Base-by-base conservation (phyloP, 2,113 vertebrate species). In the Tricholaema leucomelas region DNA sequence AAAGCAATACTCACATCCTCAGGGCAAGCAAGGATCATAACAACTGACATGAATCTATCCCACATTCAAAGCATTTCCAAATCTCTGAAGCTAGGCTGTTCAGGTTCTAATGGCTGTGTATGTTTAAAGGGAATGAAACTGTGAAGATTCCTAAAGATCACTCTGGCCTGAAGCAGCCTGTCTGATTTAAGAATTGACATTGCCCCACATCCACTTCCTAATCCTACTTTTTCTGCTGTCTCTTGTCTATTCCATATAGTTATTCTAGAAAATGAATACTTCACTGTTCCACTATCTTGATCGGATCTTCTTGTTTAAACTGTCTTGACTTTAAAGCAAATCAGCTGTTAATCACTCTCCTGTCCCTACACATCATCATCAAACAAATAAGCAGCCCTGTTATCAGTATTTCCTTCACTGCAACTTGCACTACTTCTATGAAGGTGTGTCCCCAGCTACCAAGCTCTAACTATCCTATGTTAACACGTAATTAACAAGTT, bases 401-500 rank as follows among this genome's bases (percentile, higher is more conserved):
- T 23, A 60, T 36, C 63, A 44, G 8, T 38, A 44, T 54, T 15
- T 54, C n/a, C 38, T 44, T 54, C 33, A 9, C 11, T 50, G 36
- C 21, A 76, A 38, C 52, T 50, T 55, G 36, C 12, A 40, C 33
- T 67, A 33, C 16, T 64, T 61, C 48, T 54, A 3, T 24, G 35
- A 81, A 87, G n/a, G 40, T 58, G 38, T 55, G 59, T 84, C 55
- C 81, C 44, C 52, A 85, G 40, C 60, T 54, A 85, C 33, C 61
- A 75, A 77, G 38, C 6, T 72, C 58, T 35, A 85, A 35, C 66
- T 81, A 40, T 31, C 46, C 25, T 42, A 3, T 4, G 8, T 31
- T 82, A 91, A 50, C 71, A 75, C n/a, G 27, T 74, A 81, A 86
- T 86, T 90, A 88, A 85, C 48, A 48, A 67, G 48, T 64, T 87